Evolutionary conservation across 1,140 invertebrate genomes (phyloP), one percentile per base, ranked within the genome.

Genomic region (Pseudomyrmex gracilis): DNA sequence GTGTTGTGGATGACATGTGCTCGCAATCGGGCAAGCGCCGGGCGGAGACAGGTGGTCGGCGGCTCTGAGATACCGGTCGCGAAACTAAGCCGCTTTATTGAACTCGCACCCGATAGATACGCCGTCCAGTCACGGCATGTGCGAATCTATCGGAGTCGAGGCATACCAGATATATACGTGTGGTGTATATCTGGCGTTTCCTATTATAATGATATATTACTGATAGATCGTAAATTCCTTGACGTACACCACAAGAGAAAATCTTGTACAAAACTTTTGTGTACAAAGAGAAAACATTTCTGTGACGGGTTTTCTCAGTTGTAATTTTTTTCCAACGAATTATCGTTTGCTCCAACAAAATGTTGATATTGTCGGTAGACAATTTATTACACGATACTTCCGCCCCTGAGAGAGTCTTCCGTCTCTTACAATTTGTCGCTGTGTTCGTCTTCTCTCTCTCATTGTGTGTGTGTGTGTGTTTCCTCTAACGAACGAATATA

Each of bases 1-100:
- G 84, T 89, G 87, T 88, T 88, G 71, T 88, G 83, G 87, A 83
- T 76, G 87, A 86, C 87, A 88, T 85, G 84, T 88, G 87, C 83
- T 88, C 45, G 82, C 87, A 87, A 88, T 88, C 87, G 87, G 73
- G 57, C 34, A 45, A 22, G 20, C 55, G 22, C 49, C 73, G 77
- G 76, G 76, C n/a, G 77, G 77, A 88, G 83, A 88, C 86, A 85
- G 83, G 86, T 88, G 86, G 86, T 63, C 73, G 77, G 55, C 77
- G 73, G 84, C 83, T 58, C 87, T 87, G 87, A 88, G 85, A 85
- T 88, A 88, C 83, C 77, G 77, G 71, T 88, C 87, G 70, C 73
- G 76, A 24, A 85, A 68, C 49, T 67, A 34, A 73, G 47, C 64
- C 60, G 66, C 84, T 88, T 83, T 85, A 84, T 88, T 73, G 86